Evolutionary conservation across 1,140 invertebrate species (phyloP), one percentile per base, ranked within the genome.

Genomic region (Trichoplusia ni): DNA sequence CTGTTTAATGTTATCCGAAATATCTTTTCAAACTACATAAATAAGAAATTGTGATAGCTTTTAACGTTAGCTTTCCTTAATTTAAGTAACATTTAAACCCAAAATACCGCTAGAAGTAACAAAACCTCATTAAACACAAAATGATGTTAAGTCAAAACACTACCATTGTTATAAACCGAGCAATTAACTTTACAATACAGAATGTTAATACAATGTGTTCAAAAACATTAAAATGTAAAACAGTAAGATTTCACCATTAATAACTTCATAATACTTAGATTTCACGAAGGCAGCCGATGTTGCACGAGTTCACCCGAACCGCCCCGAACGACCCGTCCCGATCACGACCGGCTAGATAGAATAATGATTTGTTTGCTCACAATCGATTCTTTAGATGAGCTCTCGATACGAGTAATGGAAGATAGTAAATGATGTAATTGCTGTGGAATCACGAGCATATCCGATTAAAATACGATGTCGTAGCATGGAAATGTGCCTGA

Each of bases 351-450:
- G 18, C 19, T 27, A 47, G 56, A 60, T 47, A 58, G 54, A 54
- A 38, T 42, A 44, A 60, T 60, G 56, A 60, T 60, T 60, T 60
- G 56, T 60, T 60, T 60, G 56, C 37, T 46, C 21, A 60, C 42
- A 46, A 47, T 60, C 27, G 19, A 60, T 60, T 46, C 40, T 35
- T n/a, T 47, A 37, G 54, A 58, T 46, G 25, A 42, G 38, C 25
- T 58, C 29, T 44, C 38, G 16, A 58, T 40, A n/a, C 21, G n/a
- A 49, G 46, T 29, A 31, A 49, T 49, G 25, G 16, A 18, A 49
- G 46, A 51, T 51, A 51, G 33, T 37, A 31, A 27, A 58, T 58
- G 38, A 44, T 58, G 54, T 42, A 42, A 58, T 44, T 58, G 37
- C 54, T 31, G 16, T 29, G 38, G 25, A 58, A 21, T 44, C 25